Percentiles rank a stretch among this genome's conserved stretches.
Evolutionary conservation across 2,797 vertebrate genomes (phyloP).

Genomic region (Champsocephalus esox): DNA sequence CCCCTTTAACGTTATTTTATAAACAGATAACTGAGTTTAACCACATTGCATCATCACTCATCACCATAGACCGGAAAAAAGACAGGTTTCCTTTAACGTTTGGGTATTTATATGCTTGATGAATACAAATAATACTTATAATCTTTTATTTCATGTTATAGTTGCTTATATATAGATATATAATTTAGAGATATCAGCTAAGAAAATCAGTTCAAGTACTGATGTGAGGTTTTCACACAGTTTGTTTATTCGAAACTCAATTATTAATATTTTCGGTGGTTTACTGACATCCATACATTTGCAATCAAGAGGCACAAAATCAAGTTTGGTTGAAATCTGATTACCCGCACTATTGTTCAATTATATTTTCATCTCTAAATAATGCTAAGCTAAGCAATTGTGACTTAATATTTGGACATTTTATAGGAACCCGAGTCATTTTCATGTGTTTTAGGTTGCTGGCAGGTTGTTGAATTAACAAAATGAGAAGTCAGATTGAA

Average conservation of each 20-base stretch:
- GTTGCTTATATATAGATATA: background rate
- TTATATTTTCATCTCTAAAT: too few species aligned
- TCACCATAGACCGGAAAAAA: conserved; percentile 20
- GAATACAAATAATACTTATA: background rate
- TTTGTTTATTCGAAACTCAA: too few species aligned
- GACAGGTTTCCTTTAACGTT: background rate
- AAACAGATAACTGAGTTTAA: background rate
- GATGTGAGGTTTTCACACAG: background rate
- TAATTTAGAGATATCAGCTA: background rate
- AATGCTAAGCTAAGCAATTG: background rate
- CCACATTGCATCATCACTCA: background rate
- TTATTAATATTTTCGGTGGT: background rate
- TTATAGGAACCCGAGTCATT: background rate
- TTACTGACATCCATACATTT: background rate
- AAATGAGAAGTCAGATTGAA: background rate
- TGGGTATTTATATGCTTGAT: background rate
- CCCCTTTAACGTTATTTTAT: too few species aligned
- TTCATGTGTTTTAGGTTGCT: background rate
- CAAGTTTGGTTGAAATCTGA: background rate
- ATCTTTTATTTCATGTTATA: too few species aligned
- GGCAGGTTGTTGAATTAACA: background rate
- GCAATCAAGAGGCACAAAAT: background rate
- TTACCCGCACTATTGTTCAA: background rate
- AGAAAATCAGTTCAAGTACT: background rate
- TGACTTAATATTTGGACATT: background rate